phyloP scores from a whole-genome alignment of 2,888 invertebrate species.

The Lasioglossum oenotherae region DNA sequence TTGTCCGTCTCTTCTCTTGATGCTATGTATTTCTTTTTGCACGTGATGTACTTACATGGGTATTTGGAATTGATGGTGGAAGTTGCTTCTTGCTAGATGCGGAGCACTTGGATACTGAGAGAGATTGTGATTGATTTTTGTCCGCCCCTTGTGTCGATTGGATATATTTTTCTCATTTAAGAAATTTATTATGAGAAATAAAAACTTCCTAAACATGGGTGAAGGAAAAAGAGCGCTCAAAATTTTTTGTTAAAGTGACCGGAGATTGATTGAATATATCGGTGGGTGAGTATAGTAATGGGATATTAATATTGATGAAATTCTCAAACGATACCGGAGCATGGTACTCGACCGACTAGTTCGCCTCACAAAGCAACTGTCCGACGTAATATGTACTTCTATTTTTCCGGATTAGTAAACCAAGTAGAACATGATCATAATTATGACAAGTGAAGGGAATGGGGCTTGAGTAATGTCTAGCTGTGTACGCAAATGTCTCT shows the following conservation, averaged over 20 bases:
- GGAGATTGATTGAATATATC: neutral
- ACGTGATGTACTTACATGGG: neutral
- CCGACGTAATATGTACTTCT: neutral
- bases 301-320: neutral
- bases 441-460: slow-evolving; percentile 8
- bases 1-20: neutral
- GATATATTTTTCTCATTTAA: neutral
- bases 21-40: neutral
- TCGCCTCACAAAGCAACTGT: neutral
- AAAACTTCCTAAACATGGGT: neutral
- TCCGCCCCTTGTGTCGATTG: neutral
- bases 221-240: neutral
- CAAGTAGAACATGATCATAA: neutral
- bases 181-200: too few species aligned
- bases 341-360: neutral
- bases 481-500: neutral
- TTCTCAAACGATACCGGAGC: neutral
- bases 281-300: neutral
- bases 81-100: neutral
- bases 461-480: neutral
- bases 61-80: neutral
- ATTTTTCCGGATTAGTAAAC: neutral
- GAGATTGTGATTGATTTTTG: neutral
- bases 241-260: neutral
- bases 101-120: neutral